phyloP scores from a whole-genome alignment of 2,113 vertebrate species.

The Casuarius casuarius region DNA sequence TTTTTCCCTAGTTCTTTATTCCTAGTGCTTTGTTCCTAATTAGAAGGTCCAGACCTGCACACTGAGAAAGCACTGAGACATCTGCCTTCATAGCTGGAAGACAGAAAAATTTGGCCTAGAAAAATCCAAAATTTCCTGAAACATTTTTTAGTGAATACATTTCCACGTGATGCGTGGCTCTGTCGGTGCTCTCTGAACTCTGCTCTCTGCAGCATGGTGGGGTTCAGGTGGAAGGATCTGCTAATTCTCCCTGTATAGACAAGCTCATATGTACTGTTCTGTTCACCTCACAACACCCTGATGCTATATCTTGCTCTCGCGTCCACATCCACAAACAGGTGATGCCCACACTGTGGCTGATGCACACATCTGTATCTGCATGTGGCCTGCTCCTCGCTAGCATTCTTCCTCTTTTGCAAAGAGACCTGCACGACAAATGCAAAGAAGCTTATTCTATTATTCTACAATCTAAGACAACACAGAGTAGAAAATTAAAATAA shows the following conservation, averaged over 20 bases:
- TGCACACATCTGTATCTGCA: not conserved
- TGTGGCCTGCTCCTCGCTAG: not conserved
- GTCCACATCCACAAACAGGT: not conserved
- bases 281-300: not conserved
- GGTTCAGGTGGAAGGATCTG: not conserved
- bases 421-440: not conserved
- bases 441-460: not conserved
- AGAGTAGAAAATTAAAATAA: not conserved
- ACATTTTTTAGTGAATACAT: not conserved
- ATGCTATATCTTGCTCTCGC: not conserved
- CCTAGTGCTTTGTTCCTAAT: too few relatives aligned
- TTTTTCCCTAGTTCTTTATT: not conserved
- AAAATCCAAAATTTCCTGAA: not conserved
- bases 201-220: rapidly evolving
- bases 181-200: not conserved
- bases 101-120: not conserved
- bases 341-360: not conserved
- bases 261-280: not conserved
- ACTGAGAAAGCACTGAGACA: too few relatives aligned
- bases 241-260: not conserved
- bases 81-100: too few relatives aligned
- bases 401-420: not conserved
- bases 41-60: too few relatives aligned
- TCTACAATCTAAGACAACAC: not conserved
- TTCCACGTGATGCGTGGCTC: not conserved